Evolutionary conservation across 2,888 invertebrate species (phyloP).

Genomic region (Synanthedon formicaeformis): DNA sequence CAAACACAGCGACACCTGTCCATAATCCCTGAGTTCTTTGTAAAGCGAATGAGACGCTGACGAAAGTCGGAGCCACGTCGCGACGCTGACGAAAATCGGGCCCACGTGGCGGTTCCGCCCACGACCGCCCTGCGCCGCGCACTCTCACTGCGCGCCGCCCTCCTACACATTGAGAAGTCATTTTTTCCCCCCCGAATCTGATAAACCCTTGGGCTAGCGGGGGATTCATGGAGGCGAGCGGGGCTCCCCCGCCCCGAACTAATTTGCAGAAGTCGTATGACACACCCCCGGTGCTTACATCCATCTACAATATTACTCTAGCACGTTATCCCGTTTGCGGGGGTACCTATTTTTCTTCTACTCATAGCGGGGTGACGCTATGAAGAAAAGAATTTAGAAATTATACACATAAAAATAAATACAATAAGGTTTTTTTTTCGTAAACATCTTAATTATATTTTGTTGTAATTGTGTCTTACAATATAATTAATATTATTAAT

Average conservation of each 20-base stretch:
- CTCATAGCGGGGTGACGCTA: conserved; percentile 41
- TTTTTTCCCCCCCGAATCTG: conserved; percentile 69
- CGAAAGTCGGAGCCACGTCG: conserved; percentile 29
- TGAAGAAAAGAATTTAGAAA: conserved; percentile 47
- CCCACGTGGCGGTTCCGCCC: conserved; percentile 64
- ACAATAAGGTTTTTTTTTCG: too few relatives aligned
- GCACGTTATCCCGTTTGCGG: conserved; percentile 65
- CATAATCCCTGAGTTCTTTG: conserved; percentile 22
- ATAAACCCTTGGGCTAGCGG: conserved; percentile 52
- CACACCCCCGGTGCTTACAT: conserved; percentile 70
- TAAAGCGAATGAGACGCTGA: conserved; percentile 19
- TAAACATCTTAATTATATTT: too few relatives aligned
- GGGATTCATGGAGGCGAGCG: conserved; percentile 23
- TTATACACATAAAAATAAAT: conserved; percentile 16
- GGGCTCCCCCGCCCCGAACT: conserved; percentile 70
- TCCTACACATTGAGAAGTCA: conserved; percentile 67
- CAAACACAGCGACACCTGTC: conserved; percentile 19
- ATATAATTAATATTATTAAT: too few relatives aligned
- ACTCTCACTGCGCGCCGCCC: conserved; percentile 29
- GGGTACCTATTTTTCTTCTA: conserved; percentile 53
- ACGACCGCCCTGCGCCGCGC: conserved; percentile 17
- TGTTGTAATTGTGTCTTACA: too few relatives aligned
- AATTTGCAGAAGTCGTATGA: conserved; percentile 68
- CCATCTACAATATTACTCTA: conserved; percentile 69
- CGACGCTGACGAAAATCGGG: conserved; percentile 34